phyloP scores from a whole-genome alignment of 1,140 invertebrate genomes.

The Mizuhopecten yessoensis region DNA sequence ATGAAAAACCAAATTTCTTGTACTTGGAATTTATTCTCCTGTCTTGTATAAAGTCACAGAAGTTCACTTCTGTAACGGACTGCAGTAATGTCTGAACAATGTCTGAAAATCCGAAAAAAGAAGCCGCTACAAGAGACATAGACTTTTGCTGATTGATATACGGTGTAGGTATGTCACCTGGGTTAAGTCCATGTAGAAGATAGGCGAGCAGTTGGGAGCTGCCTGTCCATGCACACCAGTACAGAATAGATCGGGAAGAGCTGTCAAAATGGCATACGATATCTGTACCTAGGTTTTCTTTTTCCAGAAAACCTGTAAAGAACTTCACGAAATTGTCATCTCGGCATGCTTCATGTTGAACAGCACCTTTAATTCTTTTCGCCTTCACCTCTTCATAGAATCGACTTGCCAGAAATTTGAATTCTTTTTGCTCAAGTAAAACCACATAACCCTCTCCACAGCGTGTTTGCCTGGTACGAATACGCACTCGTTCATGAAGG shows the following conservation, averaged over 20 bases:
- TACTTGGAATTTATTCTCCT: neutral
- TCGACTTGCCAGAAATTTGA: neutral
- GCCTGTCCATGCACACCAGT: neutral
- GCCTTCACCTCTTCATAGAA: neutral
- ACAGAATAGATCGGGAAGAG: neutral
- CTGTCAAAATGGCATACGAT: neutral
- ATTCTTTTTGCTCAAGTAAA: neutral
- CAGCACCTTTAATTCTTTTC: neutral
- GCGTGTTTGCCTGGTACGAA: neutral
- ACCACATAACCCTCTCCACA: neutral
- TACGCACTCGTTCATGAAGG: neutral
- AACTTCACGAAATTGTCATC: neutral
- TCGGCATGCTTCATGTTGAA: neutral
- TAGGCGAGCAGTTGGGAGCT: neutral
- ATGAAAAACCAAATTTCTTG: neutral
- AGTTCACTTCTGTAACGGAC: neutral
- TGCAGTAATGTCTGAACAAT: neutral
- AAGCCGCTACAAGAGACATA: neutral
- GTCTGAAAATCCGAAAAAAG: neutral
- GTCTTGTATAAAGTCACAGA: neutral
- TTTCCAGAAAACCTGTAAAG: neutral
- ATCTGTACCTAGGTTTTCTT: neutral
- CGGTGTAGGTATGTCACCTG: neutral
- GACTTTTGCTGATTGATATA: neutral
- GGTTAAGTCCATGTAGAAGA: neutral